Evolutionary conservation across 2,888 invertebrate species (phyloP), one percentile per base, ranked within the genome.

Genomic region (Lycophotia porphyrea): DNA sequence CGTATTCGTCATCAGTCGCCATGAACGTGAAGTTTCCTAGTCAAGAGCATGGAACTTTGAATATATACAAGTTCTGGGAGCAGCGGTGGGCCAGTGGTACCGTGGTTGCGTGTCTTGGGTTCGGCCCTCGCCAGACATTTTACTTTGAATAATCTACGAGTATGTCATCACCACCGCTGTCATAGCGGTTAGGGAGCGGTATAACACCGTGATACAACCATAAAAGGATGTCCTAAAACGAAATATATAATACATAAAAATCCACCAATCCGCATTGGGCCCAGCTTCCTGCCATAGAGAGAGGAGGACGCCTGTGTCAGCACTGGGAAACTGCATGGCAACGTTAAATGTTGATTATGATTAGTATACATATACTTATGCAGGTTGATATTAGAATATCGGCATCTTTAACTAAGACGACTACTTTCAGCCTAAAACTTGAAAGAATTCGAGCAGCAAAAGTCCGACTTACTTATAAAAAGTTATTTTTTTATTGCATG

Each of bases 401-500:
- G 5, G 11, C 34, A 60, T 11, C n/a, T 15, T 39, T 71, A 27
- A 15, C 9, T 31, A 24, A 63, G 42, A 42, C 39, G 24, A 27
- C 13, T 27, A 21, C 18, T 31, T 36, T 47, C 21, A 58, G 31
- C 15, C 15, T 31, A 60, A 36, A 5, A 60, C 31, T 78, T 68
- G 13, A 68, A 58, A 31, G 11, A 55, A 78, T 44, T 58, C 39
- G 9, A 78, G 21, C 58, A 58, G 15, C 18, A 34, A 39, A 58
- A 24, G 24, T 47, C 15, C 15, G 49, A 66, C 34, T 39, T 52
- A 72, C 58, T 42, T 55, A 47, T 64, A 49, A 49, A 72, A 78
- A 65, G 44, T 65, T 58, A 47, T 65, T 52, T 71, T 65, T 81
- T 74, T 85, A 68, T 68, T 72, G 80, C 72, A 64, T 71, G 71